A percentile compares a stretch with the other conserved stretches of the same genome.
phyloP scores from a whole-genome alignment of 23 tunicate species.

The Trididemnum miniatum region DNA sequence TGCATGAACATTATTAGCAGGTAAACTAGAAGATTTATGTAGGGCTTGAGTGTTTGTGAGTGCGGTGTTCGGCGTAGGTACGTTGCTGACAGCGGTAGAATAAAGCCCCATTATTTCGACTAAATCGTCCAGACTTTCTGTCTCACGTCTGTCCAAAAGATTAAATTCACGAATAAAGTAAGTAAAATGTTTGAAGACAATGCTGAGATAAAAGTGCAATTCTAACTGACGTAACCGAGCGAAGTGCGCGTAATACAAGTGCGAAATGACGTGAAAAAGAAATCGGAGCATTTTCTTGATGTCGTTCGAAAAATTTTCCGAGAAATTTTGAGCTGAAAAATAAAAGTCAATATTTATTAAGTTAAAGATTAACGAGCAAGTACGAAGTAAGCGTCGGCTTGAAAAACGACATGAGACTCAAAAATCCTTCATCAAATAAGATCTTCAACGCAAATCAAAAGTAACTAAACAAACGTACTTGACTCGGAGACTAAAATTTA shows the following conservation, averaged over 20 bases:
- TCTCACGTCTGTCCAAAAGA: conserved; percentile 72
- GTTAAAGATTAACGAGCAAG: neutral
- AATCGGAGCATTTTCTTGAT: conserved; percentile 86
- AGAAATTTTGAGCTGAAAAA: conserved; percentile 82
- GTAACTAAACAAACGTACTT: no score
- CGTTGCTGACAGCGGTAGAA: neutral
- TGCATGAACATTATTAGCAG: neutral
- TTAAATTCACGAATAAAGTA: conserved; percentile 71
- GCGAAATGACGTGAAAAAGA: conserved; percentile 87
- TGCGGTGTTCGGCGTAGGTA: neutral
- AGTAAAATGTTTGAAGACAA: conserved; percentile 81
- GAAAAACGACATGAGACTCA: no score
- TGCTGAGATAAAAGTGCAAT: conserved; percentile 72
- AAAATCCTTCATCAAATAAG: no score
- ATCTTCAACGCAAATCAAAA: no score
- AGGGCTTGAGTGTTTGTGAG: neutral
- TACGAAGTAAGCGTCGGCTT: no score
- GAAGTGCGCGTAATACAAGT: conserved; percentile 91
- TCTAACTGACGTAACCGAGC: conserved; percentile 66
- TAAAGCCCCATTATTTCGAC: conserved; percentile 56
- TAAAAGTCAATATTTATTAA: neutral
- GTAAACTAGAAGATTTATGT: neutral
- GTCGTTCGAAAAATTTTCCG: conserved; percentile 57
- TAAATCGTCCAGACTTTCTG: conserved; percentile 69
- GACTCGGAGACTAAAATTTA: no score